A percentile compares a stretch with the other conserved stretches of the same genome.
Conservation (phyloP, 2,113 vertebrate genomes). For the Coryphaenoides rupestris region DNA sequence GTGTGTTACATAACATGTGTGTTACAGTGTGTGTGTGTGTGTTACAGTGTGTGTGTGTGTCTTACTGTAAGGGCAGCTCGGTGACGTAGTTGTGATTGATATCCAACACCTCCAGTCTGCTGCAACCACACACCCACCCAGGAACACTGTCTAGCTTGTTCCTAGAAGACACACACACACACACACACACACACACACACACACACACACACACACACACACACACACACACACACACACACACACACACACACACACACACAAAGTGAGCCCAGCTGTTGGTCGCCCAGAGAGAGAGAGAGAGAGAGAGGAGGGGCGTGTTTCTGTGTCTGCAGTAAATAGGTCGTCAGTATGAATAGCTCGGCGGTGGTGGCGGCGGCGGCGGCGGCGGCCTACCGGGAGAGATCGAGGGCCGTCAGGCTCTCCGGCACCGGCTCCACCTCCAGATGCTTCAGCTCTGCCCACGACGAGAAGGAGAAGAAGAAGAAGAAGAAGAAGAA, state of each 20-base stretch:
- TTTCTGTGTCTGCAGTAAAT: constrained; percentile 6
- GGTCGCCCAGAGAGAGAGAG: background rate
- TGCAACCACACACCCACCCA: constrained; percentile 88
- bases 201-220: background rate
- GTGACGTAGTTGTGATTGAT: constrained; percentile 84
- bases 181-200: background rate
- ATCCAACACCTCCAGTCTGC: constrained; percentile 88
- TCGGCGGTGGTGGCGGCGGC: too few species aligned
- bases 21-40: too few species aligned
- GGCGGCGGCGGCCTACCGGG: constrained; percentile 78
- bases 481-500: too few species aligned
- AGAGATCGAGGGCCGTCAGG: constrained; percentile 87
- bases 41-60: constrained; percentile 8
- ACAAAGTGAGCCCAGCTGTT: background rate
- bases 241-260: constrained; percentile 1
- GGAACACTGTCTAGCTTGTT: constrained; percentile 85
- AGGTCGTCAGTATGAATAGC: constrained; percentile 6
- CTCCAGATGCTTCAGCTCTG: constrained; percentile 87
- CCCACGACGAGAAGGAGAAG: too few species aligned
- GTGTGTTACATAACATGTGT: too few species aligned
- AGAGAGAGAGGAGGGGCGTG: too few species aligned
- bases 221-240: constrained; percentile 3
- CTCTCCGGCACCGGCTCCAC: constrained; percentile 85
- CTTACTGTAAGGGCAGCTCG: constrained; percentile 87
- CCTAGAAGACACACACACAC: constrained; percentile 61